Evolutionary conservation across 1,140 invertebrate genomes (phyloP).

Genomic region (Spodoptera frugiperda): DNA sequence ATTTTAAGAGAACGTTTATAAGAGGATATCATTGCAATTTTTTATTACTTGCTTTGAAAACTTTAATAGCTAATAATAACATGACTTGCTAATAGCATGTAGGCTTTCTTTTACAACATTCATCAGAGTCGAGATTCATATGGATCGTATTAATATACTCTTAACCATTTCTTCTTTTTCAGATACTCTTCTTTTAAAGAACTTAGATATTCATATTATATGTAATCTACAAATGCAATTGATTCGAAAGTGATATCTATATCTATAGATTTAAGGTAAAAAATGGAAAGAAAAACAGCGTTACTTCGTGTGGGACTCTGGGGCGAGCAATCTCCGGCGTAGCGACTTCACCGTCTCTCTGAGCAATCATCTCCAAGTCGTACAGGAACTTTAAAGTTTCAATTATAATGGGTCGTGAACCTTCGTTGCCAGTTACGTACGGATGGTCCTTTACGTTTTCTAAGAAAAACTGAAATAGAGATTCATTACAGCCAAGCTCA

Average conservation of each 20-base stretch:
- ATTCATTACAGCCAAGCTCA: not conserved
- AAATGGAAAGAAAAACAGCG: not conserved
- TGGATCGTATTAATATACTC: too few species aligned
- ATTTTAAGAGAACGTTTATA: too few species aligned
- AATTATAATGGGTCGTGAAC: conserved; percentile 89
- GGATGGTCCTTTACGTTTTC: conserved; percentile 88
- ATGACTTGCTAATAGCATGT: too few species aligned
- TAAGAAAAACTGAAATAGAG: conserved; percentile 83
- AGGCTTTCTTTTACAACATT: too few species aligned
- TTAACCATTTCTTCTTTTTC: too few species aligned
- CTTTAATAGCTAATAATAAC: too few species aligned
- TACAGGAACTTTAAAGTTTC: conserved; percentile 88
- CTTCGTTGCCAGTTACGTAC: conserved; percentile 88
- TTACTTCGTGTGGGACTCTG: conserved; percentile 89
- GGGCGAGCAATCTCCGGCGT: conserved; percentile 88
- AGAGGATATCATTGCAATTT: too few species aligned
- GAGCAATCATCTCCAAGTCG: conserved; percentile 87
- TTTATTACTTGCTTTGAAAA: too few species aligned
- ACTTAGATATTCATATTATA: too few species aligned
- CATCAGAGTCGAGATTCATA: not conserved
- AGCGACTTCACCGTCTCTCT: conserved; percentile 87
- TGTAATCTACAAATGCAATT: too few species aligned
- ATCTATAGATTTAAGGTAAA: not conserved
- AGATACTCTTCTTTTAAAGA: too few species aligned
- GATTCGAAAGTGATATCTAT: not conserved